Percentiles rank a stretch among this genome's conserved stretches.
These are phyloP conservation scores for Zaprionus ghesquierei DNA, from an alignment of 1,140 invertebrate species.

Conservation along the genomic window DNA sequence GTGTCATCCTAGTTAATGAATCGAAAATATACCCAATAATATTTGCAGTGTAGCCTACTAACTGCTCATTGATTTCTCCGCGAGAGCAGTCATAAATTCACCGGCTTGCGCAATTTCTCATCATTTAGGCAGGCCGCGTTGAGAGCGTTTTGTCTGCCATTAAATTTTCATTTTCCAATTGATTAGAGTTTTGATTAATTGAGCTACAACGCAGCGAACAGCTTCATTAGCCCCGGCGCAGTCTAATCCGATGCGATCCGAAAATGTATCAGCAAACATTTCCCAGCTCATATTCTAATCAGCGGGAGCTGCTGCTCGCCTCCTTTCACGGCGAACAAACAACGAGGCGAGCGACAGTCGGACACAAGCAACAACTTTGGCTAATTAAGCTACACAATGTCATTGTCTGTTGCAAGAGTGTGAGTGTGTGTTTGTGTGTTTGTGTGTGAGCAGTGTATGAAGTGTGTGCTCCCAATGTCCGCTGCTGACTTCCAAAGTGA, in stretches of 20 bases:
- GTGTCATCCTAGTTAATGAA: too few relatives aligned
- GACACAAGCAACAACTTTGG: conserved; percentile 65
- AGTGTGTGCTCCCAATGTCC: conserved; percentile 10
- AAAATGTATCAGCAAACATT: conserved; percentile 30
- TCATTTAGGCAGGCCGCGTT: conserved; percentile 31
- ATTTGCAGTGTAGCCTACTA: conserved; percentile 16
- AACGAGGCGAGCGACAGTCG: background rate
- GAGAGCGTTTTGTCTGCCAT: conserved; percentile 64
- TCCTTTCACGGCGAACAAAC: background rate
- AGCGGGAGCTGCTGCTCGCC: conserved; percentile 34
- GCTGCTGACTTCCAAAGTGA: background rate
- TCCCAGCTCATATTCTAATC: conserved; percentile 67
- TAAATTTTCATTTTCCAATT: conserved; percentile 66
- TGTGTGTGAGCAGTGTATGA: background rate
- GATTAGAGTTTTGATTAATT: conserved; percentile 75
- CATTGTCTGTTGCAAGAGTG: conserved; percentile 44
- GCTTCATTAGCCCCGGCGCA: conserved; percentile 60
- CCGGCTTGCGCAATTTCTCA: conserved; percentile 57
- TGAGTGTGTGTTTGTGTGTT: background rate
- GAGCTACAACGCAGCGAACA: conserved; percentile 43
- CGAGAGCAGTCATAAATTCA: conserved; percentile 30
- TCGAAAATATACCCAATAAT: background rate
- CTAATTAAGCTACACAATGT: conserved; percentile 79
- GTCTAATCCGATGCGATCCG: background rate
- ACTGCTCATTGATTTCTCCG: conserved; percentile 43